These are phyloP conservation scores for Hepsetus odoe DNA, from an alignment of 2,113 vertebrate species.

Conservation along the genomic window DNA sequence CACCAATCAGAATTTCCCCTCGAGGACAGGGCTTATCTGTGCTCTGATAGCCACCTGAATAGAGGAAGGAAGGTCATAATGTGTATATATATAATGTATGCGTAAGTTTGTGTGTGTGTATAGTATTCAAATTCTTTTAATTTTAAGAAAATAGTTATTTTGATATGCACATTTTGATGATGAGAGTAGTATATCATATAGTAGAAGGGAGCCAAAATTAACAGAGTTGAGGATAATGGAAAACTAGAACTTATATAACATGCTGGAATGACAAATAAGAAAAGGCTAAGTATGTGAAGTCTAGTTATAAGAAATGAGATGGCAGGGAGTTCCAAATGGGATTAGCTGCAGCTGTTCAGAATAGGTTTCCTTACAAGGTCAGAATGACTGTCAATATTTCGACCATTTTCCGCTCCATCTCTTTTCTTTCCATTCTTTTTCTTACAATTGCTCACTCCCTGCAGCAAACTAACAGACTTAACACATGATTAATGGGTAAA, in stretches of 20 bases:
- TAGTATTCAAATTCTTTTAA: too few species aligned
- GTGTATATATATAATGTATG: too few species aligned
- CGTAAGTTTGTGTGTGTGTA: too few species aligned
- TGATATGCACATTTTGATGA: too few species aligned
- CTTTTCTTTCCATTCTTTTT: constrained; percentile 15
- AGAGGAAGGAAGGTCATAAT: background rate
- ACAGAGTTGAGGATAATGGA: fast-evolving
- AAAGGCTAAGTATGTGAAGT: background rate
- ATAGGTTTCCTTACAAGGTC: constrained; percentile 62
- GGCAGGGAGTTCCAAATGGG: background rate
- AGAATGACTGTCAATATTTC: background rate
- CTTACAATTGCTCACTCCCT: background rate
- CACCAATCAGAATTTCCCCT: constrained; percentile 93
- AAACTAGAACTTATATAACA: background rate
- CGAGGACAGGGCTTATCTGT: constrained; percentile 88
- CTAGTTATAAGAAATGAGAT: background rate
- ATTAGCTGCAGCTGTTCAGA: background rate
- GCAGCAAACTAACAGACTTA: background rate
- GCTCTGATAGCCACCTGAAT: constrained; percentile 87
- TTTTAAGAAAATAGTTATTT: too few species aligned
- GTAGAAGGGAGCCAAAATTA: background rate
- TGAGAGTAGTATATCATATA: too few species aligned
- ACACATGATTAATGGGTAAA: constrained; percentile 27
- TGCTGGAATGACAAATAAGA: background rate
- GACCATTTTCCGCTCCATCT: background rate